Base-by-base conservation (phyloP, 2,797 vertebrate species). In the Pempheris klunzingeri region DNA sequence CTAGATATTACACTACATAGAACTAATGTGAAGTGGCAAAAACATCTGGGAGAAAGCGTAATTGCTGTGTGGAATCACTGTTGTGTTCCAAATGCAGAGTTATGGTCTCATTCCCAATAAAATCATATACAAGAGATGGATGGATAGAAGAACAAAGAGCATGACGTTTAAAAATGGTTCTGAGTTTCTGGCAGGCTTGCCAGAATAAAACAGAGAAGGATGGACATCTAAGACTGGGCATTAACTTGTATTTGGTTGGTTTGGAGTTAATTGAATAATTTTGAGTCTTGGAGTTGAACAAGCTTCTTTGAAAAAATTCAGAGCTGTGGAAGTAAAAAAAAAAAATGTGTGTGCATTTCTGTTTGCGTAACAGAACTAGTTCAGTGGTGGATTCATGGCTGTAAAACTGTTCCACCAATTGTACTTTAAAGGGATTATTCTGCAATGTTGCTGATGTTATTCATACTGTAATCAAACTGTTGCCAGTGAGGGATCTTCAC, bases 401-500 rank as follows among this genome's bases (percentile, higher is more conserved):
- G 30, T 22, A 5, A 57, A 57, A 69, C 20, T 5, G 47, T 32
- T 32, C 4, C 30, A 32, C 30, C 6, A 32, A 26, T 50, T 46
- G 47, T 34, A 14, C 32, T 71, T 71, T 52, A 22, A 60, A 36
- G 50, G 43, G 24, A 38, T 70, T 53, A 62, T 7, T 39, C 0
- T 15, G 5, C 49, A 36, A 62, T 4, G 10, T 24, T 13, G 47
- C 47, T 44, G 38, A 54, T 59, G 24, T 46, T 46, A 54, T 28
- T 63, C 41, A 73, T 14, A n/a, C 50, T 54, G 59, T 11, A 46
- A 30, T 28, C 59, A 44, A 34, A 63, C 10, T 28, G 71, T 55
- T 41, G 57, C 24, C 57, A n/a, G 57, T 13, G 39, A n/a, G 22
- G n/a, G n/a, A n/a, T n/a, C n/a, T n/a, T n/a, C n/a, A n/a, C n/a